Percentiles rank a stretch among this genome's conserved stretches.
phyloP scores from a whole-genome alignment of 2,888 invertebrate species.

The Pterobdella sp. region DNA sequence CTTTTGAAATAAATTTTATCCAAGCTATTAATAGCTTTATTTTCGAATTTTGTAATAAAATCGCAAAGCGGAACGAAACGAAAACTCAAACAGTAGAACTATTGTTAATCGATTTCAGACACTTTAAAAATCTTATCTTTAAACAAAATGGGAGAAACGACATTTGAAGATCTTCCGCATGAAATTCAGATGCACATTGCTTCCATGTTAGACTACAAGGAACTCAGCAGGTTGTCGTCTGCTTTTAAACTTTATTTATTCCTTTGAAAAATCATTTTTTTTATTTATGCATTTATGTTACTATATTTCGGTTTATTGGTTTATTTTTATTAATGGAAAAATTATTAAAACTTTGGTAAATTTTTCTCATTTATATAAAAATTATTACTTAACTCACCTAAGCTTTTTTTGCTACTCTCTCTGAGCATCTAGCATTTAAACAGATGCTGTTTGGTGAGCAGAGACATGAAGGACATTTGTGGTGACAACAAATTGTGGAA shows the following conservation, averaged over 20 bases:
- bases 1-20: no score
- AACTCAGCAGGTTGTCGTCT: background rate
- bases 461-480: background rate
- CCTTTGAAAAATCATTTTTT: no score
- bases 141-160: background rate
- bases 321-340: background rate
- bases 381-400: background rate
- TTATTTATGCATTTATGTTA: no score
- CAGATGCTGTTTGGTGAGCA: background rate
- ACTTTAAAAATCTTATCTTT: background rate
- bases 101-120: background rate
- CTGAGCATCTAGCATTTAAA: background rate
- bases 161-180: background rate
- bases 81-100: no score
- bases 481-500: background rate
- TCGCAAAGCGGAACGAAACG: no score
- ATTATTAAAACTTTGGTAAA: background rate
- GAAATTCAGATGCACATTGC: background rate
- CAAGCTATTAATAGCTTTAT: no score
- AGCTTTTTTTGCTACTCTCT: background rate
- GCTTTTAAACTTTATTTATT: no score
- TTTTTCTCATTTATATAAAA: background rate
- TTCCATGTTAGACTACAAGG: slow-evolving; percentile 10
- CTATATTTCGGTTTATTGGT: no score
- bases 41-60: no score